A percentile compares a stretch with the other conserved stretches of the same genome.
Conservation (phyloP, 2,888 invertebrate species). For the Fragum sueziense region DNA sequence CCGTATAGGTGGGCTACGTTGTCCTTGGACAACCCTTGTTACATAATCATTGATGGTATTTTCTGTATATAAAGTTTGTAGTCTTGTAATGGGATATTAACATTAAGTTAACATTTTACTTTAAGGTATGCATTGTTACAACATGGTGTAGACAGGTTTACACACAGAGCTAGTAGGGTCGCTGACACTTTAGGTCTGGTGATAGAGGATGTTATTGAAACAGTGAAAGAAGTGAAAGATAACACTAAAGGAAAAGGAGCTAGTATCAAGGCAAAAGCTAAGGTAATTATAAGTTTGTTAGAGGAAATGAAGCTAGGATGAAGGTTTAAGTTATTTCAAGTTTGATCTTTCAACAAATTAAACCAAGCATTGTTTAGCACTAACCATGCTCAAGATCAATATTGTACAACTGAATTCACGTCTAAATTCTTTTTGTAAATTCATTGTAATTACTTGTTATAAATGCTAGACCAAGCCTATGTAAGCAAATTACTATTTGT, state of each 20-base stretch:
- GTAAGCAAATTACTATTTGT: too few species aligned
- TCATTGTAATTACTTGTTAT: too few species aligned
- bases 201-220: neutral
- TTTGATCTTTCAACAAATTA: too few species aligned
- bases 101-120: neutral
- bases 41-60: neutral
- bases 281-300: conserved; percentile 8
- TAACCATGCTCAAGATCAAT: too few species aligned
- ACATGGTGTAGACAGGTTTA: neutral
- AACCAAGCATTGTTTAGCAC: too few species aligned
- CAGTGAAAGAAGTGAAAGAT: neutral
- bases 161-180: neutral
- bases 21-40: neutral
- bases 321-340: too few species aligned
- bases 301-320: too few species aligned
- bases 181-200: neutral
- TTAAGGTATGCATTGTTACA: conserved; percentile 1
- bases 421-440: too few species aligned
- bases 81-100: neutral
- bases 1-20: too few species aligned
- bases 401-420: too few species aligned
- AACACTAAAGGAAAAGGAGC: neutral
- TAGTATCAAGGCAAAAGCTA: neutral
- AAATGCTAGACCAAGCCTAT: too few species aligned
- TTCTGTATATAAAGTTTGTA: neutral